Evolutionary conservation across 2,113 vertebrate genomes (phyloP).

Genomic region (Heterocephalus glaber): DNA sequence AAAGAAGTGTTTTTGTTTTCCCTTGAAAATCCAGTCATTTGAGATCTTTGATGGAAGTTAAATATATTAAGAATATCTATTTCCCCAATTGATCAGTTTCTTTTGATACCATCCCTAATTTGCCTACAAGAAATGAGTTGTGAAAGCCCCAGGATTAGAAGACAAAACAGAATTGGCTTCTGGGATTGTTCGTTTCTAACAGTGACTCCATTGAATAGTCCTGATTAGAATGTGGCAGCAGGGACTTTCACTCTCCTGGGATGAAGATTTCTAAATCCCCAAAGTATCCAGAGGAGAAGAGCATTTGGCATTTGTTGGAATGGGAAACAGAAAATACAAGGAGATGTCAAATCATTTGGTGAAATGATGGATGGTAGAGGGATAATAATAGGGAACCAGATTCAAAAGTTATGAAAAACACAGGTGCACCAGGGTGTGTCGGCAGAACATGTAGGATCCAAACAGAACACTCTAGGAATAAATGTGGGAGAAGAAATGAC

Average conservation of each 20-base stretch:
- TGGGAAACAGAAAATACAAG: conserved; percentile 36
- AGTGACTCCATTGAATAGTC: background rate
- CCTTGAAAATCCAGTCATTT: background rate
- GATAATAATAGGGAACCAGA: conserved; percentile 56
- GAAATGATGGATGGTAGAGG: conserved; percentile 65
- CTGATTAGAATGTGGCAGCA: background rate
- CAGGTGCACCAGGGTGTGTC: conserved; percentile 40
- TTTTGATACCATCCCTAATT: background rate
- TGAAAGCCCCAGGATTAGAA: background rate
- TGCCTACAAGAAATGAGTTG: background rate
- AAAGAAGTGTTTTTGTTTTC: background rate
- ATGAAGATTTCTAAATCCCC: background rate
- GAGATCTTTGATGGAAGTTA: conserved; percentile 28
- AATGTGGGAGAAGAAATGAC: background rate
- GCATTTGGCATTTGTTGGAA: conserved; percentile 50
- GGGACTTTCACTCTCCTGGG: background rate
- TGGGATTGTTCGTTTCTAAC: background rate
- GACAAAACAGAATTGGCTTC: background rate
- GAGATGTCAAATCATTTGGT: conserved; percentile 57
- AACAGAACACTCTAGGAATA: background rate
- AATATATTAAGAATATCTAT: background rate
- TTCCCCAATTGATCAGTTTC: background rate
- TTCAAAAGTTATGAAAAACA: conserved; percentile 63
- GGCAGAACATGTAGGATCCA: background rate
- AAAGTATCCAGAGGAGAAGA: background rate